Conservation (phyloP, 2,113 vertebrate genomes). For the Campylorhamphus procurvoides region DNA sequence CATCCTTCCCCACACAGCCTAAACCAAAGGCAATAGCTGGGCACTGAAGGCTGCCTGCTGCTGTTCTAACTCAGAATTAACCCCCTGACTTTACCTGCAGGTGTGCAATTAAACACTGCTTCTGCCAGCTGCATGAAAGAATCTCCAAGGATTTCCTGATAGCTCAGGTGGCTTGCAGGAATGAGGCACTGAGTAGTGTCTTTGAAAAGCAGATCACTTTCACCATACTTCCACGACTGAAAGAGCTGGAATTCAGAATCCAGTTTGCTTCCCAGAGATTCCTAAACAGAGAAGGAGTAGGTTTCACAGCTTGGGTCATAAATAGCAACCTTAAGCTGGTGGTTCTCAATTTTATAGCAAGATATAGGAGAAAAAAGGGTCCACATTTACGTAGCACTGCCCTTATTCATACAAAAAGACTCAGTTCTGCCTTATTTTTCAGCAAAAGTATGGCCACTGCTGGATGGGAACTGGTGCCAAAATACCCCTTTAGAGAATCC, state of each 20-base stretch:
- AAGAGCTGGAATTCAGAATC: conserved; percentile 82
- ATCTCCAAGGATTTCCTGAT: conserved; percentile 81
- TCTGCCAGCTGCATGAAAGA: conserved; percentile 79
- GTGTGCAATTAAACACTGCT: conserved; percentile 84
- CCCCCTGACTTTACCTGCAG: conserved; percentile 75
- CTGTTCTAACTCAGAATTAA: background rate
- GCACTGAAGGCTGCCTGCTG: background rate
- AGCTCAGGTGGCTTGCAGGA: conserved; percentile 79
- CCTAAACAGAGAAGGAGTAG: conserved; percentile 63
- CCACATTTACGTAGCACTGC: background rate
- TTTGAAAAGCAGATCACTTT: conserved; percentile 89
- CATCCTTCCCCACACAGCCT: background rate
- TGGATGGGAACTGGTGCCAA: background rate
- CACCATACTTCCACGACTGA: conserved; percentile 81
- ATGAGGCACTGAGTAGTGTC: conserved; percentile 81
- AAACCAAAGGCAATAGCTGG: background rate
- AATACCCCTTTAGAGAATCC: background rate
- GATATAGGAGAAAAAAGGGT: background rate
- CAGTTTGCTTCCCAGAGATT: conserved; percentile 71
- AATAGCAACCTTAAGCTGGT: background rate
- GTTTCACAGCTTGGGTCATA: background rate
- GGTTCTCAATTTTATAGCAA: background rate
- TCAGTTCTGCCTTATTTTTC: background rate
- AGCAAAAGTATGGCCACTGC: background rate
- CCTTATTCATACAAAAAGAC: background rate